Percentiles rank a stretch among this genome's conserved stretches.
Conservation (phyloP, 1,140 invertebrate genomes). For the Araneus ventricosus region DNA sequence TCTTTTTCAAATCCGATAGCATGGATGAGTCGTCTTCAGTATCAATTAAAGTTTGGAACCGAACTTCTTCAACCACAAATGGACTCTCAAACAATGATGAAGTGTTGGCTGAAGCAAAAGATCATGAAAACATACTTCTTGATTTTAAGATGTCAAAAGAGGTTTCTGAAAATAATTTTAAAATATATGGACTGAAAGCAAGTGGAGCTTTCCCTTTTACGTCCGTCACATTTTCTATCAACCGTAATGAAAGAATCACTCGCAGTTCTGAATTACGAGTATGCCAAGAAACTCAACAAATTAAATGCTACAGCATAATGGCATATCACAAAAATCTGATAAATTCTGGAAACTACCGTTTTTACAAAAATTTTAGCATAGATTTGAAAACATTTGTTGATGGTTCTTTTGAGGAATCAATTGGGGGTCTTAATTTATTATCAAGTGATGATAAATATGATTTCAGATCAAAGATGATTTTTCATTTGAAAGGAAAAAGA, state of each 20-base stretch:
- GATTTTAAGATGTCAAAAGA: conserved; percentile 24
- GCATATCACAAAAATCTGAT: neutral
- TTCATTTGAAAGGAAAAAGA: conserved; percentile 26
- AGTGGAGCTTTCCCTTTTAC: neutral
- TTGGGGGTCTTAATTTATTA: neutral
- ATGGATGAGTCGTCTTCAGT: neutral
- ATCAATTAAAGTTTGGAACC: neutral
- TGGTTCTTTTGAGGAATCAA: neutral
- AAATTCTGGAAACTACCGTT: neutral
- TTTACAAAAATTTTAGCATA: neutral
- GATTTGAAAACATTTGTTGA: conserved; percentile 26
- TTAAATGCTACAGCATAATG: conserved; percentile 36
- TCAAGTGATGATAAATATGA: neutral
- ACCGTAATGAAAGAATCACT: neutral
- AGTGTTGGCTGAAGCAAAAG: neutral
- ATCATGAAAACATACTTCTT: neutral
- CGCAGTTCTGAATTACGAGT: neutral
- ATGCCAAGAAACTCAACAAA: neutral
- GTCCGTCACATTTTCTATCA: neutral
- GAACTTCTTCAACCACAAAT: neutral
- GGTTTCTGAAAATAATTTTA: neutral
- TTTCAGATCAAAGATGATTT: conserved; percentile 10
- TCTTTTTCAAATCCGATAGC: neutral
- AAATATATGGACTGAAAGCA: neutral
- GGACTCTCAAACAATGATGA: neutral